Evolutionary conservation across 2,888 invertebrate genomes (phyloP).

Genomic region (Mythimna pallens): DNA sequence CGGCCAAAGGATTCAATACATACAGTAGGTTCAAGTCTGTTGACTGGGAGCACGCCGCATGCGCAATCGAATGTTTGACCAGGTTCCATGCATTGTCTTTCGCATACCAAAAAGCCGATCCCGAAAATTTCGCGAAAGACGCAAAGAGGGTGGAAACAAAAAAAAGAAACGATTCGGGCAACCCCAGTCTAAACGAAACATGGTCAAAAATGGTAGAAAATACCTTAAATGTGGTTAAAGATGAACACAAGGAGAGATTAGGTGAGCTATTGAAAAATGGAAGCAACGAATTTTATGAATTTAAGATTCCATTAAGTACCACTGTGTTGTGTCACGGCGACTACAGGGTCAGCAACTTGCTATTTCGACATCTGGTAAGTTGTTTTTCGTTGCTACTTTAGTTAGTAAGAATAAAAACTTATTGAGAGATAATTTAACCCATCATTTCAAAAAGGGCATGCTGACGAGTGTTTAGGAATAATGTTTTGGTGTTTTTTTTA

Average conservation of each 20-base stretch:
- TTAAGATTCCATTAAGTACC: conserved; percentile 62
- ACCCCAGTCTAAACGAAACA: conserved; percentile 25
- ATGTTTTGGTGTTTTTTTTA: no score
- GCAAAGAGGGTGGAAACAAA: conserved; percentile 54
- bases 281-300: conserved; percentile 53
- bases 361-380: conserved; percentile 64
- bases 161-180: conserved; percentile 16
- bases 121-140: conserved; percentile 65
- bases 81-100: conserved; percentile 81
- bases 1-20: conserved; percentile 67
- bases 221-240: conserved; percentile 63
- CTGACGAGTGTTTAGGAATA: no score
- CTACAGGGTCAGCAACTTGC: conserved; percentile 72
- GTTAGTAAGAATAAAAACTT: background rate
- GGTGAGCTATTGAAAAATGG: conserved; percentile 54
- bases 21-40: conserved; percentile 70
- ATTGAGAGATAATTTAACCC: background rate
- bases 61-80: conserved; percentile 72
- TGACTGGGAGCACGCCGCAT: conserved; percentile 73
- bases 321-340: conserved; percentile 73
- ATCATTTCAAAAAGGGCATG: no score
- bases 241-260: conserved; percentile 66
- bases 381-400: background rate
- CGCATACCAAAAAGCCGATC: conserved; percentile 75
- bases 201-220: conserved; percentile 58